Evolutionary conservation across 2,797 vertebrate genomes (phyloP).

Genomic region (Enteromius afrohamiltoni): DNA sequence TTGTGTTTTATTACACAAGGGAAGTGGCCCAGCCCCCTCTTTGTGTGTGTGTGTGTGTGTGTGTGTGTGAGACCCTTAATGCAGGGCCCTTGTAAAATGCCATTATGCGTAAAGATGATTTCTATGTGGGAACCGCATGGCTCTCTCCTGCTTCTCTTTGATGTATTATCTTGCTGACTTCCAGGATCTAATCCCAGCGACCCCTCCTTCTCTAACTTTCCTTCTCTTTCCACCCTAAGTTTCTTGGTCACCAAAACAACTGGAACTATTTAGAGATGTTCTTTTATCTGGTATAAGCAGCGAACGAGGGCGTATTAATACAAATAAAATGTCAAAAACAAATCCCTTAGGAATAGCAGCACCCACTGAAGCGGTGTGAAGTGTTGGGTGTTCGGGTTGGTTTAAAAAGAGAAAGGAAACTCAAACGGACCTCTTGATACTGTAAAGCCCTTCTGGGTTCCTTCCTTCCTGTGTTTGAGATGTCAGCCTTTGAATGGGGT

Average conservation of each 20-base stretch:
- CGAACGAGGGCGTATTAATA: not conserved
- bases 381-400: constrained; percentile 38
- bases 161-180: constrained; percentile 81
- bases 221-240: not conserved
- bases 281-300: not conserved
- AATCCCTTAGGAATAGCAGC: not conserved
- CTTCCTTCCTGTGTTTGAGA: constrained; percentile 86
- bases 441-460: constrained; percentile 76
- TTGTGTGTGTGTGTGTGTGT: too few relatives aligned
- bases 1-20: constrained; percentile 53
- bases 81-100: constrained; percentile 62
- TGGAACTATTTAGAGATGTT: not conserved
- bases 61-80: constrained; percentile 57
- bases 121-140: constrained; percentile 67
- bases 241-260: not conserved
- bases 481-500: constrained; percentile 79
- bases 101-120: constrained; percentile 67
- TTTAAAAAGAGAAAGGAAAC: constrained; percentile 62
- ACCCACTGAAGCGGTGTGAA: not conserved
- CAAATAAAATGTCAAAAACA: not conserved
- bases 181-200: constrained; percentile 76
- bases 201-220: constrained; percentile 41
- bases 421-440: constrained; percentile 69
- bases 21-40: constrained; percentile 37
- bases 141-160: constrained; percentile 73